phyloP scores from a whole-genome alignment of 2,888 invertebrate species.

The Saturnia japonica region DNA sequence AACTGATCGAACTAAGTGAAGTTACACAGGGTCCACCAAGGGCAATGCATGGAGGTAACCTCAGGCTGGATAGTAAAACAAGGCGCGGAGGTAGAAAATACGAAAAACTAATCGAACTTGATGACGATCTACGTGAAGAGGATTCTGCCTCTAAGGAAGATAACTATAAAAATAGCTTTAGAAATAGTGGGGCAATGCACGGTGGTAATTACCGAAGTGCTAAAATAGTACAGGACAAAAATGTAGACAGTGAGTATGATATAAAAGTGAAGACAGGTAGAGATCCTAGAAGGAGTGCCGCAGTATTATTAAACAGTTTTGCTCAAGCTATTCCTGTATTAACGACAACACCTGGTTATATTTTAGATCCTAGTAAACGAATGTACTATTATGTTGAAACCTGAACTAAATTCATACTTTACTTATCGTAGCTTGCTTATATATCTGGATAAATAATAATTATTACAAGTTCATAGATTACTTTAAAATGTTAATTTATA shows the following conservation, averaged over 20 bases:
- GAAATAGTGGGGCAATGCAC: conserved; percentile 53
- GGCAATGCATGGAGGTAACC: conserved; percentile 57
- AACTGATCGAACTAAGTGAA: conserved; percentile 50
- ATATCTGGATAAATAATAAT: background rate
- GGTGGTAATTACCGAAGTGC: conserved; percentile 74
- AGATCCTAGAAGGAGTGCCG: conserved; percentile 50
- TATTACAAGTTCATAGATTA: background rate
- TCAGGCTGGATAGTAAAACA: conserved; percentile 40
- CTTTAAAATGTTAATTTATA: background rate
- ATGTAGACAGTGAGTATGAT: conserved; percentile 33
- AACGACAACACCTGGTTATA: conserved; percentile 66
- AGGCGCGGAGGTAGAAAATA: conserved; percentile 41
- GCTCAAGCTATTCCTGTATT: conserved; percentile 65
- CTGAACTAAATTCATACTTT: conserved; percentile 28
- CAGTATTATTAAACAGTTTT: conserved; percentile 64
- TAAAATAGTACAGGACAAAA: conserved; percentile 46
- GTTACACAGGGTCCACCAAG: conserved; percentile 30
- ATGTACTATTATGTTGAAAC: conserved; percentile 77
- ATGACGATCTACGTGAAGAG: conserved; percentile 48
- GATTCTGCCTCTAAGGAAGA: conserved; percentile 37
- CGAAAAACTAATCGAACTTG: conserved; percentile 60
- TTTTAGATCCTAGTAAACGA: conserved; percentile 76
- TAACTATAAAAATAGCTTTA: conserved; percentile 43
- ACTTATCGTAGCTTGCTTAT: conserved; percentile 5
- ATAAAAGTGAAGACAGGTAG: conserved; percentile 34